These are phyloP conservation scores for Dascillus cervinus DNA, from an alignment of 2,888 invertebrate species.

Conservation along the genomic window DNA sequence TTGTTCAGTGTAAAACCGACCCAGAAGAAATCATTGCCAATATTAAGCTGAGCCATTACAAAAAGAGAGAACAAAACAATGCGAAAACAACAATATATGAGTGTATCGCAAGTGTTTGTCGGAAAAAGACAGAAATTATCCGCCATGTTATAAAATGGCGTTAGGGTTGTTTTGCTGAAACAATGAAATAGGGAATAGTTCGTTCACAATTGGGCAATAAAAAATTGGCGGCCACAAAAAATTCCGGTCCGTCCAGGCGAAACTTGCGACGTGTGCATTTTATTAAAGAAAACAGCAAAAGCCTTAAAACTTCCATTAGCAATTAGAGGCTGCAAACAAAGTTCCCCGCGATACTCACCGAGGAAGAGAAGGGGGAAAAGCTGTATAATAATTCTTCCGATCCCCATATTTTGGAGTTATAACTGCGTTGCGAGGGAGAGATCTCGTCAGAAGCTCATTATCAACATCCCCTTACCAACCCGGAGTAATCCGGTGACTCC, in stretches of 20 bases:
- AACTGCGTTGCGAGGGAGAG: slow-evolving; percentile 27
- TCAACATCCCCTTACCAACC: slow-evolving; percentile 30
- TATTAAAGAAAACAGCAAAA: slow-evolving; percentile 2
- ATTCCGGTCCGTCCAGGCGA: too few species aligned
- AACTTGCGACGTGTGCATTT: slow-evolving; percentile 2
- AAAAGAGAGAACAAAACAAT: slow-evolving; percentile 20
- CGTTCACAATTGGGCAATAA: slow-evolving; percentile 22
- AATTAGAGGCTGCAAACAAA: slow-evolving; percentile 28
- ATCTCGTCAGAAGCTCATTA: slow-evolving; percentile 35
- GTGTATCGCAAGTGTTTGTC: slow-evolving; percentile 18
- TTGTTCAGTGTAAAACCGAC: too few species aligned
- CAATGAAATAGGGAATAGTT: slow-evolving; percentile 28
- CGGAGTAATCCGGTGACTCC: slow-evolving; percentile 29
- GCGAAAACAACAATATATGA: slow-evolving; percentile 18
- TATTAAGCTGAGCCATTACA: slow-evolving; percentile 21
- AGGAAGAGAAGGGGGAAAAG: slow-evolving; percentile 15
- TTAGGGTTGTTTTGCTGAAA: slow-evolving; percentile 26
- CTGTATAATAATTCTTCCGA: slow-evolving; percentile 32
- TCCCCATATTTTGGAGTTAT: slow-evolving; percentile 36
- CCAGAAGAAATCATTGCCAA: slow-evolving; percentile 8
- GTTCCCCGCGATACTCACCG: too few species aligned
- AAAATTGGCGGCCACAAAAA: slow-evolving; percentile 5
- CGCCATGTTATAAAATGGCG: slow-evolving; percentile 32
- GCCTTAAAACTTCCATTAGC: slow-evolving; percentile 24
- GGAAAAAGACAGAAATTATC: slow-evolving; percentile 19